Conservation (phyloP, 1,140 invertebrate species). For the Dolichoris vasculosae region DNA sequence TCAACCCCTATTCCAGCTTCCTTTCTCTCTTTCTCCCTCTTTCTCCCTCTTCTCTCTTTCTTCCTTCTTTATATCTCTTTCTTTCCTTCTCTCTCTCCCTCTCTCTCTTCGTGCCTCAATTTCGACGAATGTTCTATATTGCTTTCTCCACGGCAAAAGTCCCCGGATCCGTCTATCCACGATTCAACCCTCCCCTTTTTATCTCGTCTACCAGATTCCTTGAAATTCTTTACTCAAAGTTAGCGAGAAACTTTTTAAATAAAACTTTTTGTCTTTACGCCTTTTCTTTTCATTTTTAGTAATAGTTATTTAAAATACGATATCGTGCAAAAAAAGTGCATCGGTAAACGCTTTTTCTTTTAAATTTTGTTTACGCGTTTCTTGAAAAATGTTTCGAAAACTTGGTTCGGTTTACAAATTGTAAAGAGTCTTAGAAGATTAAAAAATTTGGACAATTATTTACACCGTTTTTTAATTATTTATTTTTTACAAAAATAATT, state of each 20-base stretch:
- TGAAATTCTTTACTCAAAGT: constrained; percentile 31
- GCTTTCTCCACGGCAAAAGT: neutral
- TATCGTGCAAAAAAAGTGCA: neutral
- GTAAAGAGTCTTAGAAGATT: too few relatives aligned
- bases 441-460: too few relatives aligned
- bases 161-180: constrained; percentile 30
- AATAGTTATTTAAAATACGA: constrained; percentile 2
- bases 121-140: neutral
- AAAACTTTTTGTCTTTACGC: constrained; percentile 31
- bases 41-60: neutral
- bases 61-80: neutral
- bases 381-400: neutral
- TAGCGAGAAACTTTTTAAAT: constrained; percentile 48
- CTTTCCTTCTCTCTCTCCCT: neutral
- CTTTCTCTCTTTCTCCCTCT: neutral
- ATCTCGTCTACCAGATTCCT: constrained; percentile 14
- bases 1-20: neutral
- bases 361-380: neutral
- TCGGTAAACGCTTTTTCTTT: neutral
- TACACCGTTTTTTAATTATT: too few relatives aligned
- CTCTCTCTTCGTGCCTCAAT: neutral
- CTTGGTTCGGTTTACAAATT: neutral
- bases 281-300: constrained; percentile 16
- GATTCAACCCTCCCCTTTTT: constrained; percentile 1
- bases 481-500: too few relatives aligned